A percentile compares a stretch with the other conserved stretches of the same genome.
Conservation (phyloP, 2,113 vertebrate genomes). For the Miniopterus natalensis region DNA sequence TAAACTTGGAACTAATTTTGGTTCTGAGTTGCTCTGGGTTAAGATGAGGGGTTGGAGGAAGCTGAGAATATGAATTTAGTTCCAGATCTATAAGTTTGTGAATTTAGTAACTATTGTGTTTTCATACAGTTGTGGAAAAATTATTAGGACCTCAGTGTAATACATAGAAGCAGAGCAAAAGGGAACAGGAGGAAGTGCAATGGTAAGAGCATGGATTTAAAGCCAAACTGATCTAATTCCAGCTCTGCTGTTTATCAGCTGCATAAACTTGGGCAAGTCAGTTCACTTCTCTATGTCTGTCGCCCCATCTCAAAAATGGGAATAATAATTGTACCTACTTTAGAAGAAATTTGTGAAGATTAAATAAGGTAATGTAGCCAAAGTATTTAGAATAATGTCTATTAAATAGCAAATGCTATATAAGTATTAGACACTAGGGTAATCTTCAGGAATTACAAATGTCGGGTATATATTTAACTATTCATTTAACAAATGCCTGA, state of each 20-base stretch:
- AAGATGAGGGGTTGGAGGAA: neutral
- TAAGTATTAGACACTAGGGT: neutral
- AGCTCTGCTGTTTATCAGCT: neutral
- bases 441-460: neutral
- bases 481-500: neutral
- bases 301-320: neutral
- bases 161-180: neutral
- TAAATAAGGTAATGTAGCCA: neutral
- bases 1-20: neutral
- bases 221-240: neutral
- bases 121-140: neutral
- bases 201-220: neutral
- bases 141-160: neutral
- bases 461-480: neutral
- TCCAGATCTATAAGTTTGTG: neutral
- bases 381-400: neutral
- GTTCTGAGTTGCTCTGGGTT: conserved; percentile 1
- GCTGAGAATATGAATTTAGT: neutral
- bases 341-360: neutral
- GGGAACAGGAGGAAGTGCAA: neutral
- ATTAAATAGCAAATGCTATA: neutral
- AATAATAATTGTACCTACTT: neutral
- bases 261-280: neutral
- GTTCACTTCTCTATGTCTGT: neutral
- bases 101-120: neutral